Percentiles rank a stretch among this genome's conserved stretches.
These are phyloP conservation scores for Catharus ustulatus DNA, from an alignment of 2,797 vertebrate species.

Conservation along the genomic window DNA sequence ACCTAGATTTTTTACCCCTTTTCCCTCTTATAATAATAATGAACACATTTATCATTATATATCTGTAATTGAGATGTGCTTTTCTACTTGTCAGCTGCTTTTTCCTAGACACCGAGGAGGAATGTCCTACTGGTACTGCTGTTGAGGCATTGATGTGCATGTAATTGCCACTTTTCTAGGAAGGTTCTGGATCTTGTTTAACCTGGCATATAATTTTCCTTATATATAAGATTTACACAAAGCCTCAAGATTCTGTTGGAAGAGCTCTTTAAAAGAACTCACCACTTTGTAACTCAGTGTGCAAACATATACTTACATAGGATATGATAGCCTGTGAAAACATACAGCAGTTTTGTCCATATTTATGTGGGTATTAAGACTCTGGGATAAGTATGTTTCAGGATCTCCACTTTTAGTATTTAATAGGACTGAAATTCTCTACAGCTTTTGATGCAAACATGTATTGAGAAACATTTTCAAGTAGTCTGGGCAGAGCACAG, in stretches of 20 bases:
- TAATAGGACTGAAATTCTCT: not conserved
- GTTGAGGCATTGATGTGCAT: not conserved
- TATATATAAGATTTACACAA: not conserved
- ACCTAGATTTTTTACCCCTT: accelerated
- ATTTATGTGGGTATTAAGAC: not conserved
- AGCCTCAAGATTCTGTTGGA: not conserved
- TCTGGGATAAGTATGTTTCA: not conserved
- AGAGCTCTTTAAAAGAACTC: not conserved
- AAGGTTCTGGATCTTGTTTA: not conserved
- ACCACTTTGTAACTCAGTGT: accelerated
- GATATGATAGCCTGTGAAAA: not conserved
- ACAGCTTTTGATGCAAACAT: not conserved
- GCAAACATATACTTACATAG: not conserved
- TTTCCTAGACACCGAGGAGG: not conserved
- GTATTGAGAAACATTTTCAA: not conserved
- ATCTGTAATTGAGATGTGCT: accelerated
- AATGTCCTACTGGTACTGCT: not conserved
- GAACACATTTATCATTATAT: accelerated
- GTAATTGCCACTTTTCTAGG: not conserved
- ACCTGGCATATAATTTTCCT: not conserved
- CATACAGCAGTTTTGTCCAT: not conserved
- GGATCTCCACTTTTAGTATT: not conserved
- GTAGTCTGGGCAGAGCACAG: not conserved
- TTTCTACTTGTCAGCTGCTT: not conserved
- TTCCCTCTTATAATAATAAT: not conserved